A percentile compares a stretch with the other conserved stretches of the same genome.
These are phyloP conservation scores for Xanthorhoe designata DNA, from an alignment of 2,888 invertebrate genomes.

Conservation along the genomic window DNA sequence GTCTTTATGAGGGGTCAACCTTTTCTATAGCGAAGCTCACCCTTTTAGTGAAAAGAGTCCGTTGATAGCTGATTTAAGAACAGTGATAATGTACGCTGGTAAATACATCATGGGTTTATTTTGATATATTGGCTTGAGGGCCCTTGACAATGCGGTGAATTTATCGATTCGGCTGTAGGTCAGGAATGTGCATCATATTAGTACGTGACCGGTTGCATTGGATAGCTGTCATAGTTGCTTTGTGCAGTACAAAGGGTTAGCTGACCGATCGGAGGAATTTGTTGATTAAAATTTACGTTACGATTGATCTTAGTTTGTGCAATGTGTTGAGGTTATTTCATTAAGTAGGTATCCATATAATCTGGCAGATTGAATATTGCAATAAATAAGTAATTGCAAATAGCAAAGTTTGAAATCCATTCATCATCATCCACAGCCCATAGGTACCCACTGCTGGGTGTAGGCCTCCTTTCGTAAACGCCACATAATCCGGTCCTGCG, in stretches of 20 bases:
- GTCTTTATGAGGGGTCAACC: constrained; percentile 86
- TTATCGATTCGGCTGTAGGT: constrained; percentile 51
- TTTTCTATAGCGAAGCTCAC: constrained; percentile 84
- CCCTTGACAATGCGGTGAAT: constrained; percentile 37
- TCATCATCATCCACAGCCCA: no score
- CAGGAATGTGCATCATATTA: constrained; percentile 49
- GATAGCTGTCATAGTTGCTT: constrained; percentile 73
- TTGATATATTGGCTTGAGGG: constrained; percentile 75
- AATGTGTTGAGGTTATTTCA: neutral
- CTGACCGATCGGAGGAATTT: constrained; percentile 64
- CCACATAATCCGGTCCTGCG: no score
- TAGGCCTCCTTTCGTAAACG: no score
- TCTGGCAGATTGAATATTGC: no score
- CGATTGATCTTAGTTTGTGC: constrained; percentile 53
- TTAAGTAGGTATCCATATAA: neutral
- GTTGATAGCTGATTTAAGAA: constrained; percentile 86
- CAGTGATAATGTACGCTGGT: constrained; percentile 83
- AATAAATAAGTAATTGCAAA: no score
- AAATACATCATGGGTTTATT: constrained; percentile 84
- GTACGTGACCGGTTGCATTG: constrained; percentile 48
- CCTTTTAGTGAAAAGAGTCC: constrained; percentile 86
- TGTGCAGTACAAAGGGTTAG: constrained; percentile 56
- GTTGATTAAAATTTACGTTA: constrained; percentile 68
- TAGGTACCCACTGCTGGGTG: no score
- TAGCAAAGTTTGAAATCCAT: neutral